These are phyloP conservation scores for Aleadryas rufinucha DNA, from an alignment of 2,113 vertebrate species.

Conservation along the genomic window DNA sequence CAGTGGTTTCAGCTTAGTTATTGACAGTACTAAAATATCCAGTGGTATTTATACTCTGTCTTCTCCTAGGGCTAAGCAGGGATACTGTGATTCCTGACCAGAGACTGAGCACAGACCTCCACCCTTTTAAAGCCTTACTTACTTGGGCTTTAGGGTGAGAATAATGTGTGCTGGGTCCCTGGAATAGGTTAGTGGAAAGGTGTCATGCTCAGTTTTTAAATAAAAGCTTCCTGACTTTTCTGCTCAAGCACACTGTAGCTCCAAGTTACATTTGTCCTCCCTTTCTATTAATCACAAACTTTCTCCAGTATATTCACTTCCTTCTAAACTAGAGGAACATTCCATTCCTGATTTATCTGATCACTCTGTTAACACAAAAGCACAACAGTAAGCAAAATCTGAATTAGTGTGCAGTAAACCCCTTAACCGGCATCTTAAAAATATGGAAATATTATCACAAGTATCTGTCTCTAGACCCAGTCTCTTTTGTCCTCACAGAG, in stretches of 20 bases:
- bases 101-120: not conserved
- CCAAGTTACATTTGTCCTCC: accelerated
- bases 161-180: not conserved
- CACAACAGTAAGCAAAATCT: not conserved
- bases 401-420: not conserved
- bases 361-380: not conserved
- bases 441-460: not conserved
- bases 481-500: not conserved
- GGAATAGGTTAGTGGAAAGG: not conserved
- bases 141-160: not conserved
- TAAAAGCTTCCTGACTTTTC: not conserved
- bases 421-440: not conserved
- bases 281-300: not conserved
- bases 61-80: not conserved
- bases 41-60: not conserved
- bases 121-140: not conserved
- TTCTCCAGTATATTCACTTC: not conserved
- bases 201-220: not conserved
- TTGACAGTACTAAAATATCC: not conserved
- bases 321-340: not conserved
- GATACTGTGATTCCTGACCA: not conserved
- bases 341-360: not conserved
- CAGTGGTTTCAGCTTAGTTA: not conserved
- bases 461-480: not conserved
- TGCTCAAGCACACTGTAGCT: not conserved